Evolutionary conservation across 2,797 vertebrate genomes (phyloP).

Genomic region (Spinibarbus caldwelli): DNA sequence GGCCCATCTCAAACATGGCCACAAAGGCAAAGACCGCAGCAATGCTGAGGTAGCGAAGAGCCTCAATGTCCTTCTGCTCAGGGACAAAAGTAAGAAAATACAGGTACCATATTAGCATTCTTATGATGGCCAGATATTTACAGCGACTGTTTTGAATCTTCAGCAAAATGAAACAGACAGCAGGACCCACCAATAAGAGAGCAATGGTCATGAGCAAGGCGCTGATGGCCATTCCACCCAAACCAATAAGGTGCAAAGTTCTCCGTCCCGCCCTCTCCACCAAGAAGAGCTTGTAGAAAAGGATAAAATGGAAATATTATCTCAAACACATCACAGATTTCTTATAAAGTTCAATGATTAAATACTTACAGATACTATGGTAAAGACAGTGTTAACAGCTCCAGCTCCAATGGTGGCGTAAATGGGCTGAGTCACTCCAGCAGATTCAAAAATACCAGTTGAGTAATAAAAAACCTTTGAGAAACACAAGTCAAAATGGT

Average conservation of each 20-base stretch:
- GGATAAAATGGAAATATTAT: not conserved
- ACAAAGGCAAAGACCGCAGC: constrained; percentile 87
- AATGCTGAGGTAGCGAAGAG: constrained; percentile 87
- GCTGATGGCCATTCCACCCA: constrained; percentile 90
- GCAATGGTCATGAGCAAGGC: constrained; percentile 87
- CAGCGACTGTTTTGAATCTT: not conserved
- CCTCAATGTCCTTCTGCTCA: constrained; percentile 63
- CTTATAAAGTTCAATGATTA: not conserved
- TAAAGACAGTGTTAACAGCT: constrained; percentile 89
- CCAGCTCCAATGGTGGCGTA: constrained; percentile 94
- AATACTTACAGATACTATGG: constrained; percentile 89
- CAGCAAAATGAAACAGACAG: not conserved
- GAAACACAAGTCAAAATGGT: not conserved
- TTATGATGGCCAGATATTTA: not conserved
- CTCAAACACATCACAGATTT: not conserved
- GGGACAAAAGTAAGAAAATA: constrained; percentile 7
- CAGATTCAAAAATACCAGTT: constrained; percentile 87
- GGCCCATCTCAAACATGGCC: constrained; percentile 94
- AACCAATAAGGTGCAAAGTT: constrained; percentile 88
- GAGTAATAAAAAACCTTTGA: constrained; percentile 95
- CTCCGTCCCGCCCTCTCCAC: constrained; percentile 90
- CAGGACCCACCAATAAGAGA: constrained; percentile 82
- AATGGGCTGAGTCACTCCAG: constrained; percentile 86
- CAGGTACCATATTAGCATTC: not conserved
- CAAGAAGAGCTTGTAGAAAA: constrained; percentile 84